Conservation (phyloP, 2,888 invertebrate genomes). For the Entomobrya multifasciata region DNA sequence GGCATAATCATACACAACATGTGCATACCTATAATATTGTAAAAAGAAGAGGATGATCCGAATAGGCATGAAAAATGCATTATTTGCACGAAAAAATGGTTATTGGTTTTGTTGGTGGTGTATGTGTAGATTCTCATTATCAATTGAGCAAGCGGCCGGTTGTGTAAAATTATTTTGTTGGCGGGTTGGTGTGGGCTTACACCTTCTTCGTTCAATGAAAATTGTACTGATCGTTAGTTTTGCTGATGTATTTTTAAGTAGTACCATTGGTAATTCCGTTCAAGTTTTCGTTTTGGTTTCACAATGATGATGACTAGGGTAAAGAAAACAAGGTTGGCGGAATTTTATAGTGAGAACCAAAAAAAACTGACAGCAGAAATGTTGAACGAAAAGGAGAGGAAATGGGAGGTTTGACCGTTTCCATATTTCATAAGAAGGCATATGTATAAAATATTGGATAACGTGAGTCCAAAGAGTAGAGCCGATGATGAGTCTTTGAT, state of each 20-base stretch:
- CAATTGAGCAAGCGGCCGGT: slow-evolving; percentile 4
- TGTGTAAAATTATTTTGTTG: not conserved
- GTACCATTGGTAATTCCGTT: not conserved
- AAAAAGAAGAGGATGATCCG: slow-evolving; percentile 58
- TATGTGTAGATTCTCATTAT: slow-evolving; percentile 13
- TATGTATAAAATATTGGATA: not conserved
- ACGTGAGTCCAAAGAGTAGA: not conserved
- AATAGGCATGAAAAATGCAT: slow-evolving; percentile 67
- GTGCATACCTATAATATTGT: slow-evolving; percentile 38
- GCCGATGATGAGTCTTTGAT: not conserved
- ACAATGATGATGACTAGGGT: not conserved
- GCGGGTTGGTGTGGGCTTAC: not conserved
- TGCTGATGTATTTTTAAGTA: slow-evolving; percentile 38
- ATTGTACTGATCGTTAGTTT: slow-evolving; percentile 5
- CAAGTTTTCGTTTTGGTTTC: slow-evolving; percentile 19
- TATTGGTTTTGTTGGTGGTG: slow-evolving; percentile 59
- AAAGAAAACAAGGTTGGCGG: slow-evolving; percentile 51
- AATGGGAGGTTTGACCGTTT: slow-evolving; percentile 65
- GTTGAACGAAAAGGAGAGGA: slow-evolving; percentile 47
- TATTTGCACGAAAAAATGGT: slow-evolving; percentile 66
- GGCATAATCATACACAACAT: slow-evolving; percentile 39
- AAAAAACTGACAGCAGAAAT: not conserved
- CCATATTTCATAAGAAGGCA: slow-evolving; percentile 35
- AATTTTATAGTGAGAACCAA: too few relatives aligned
- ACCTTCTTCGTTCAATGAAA: slow-evolving; percentile 10